Conservation (phyloP, 2,888 invertebrate genomes). For the Drosophila multiciliata region DNA sequence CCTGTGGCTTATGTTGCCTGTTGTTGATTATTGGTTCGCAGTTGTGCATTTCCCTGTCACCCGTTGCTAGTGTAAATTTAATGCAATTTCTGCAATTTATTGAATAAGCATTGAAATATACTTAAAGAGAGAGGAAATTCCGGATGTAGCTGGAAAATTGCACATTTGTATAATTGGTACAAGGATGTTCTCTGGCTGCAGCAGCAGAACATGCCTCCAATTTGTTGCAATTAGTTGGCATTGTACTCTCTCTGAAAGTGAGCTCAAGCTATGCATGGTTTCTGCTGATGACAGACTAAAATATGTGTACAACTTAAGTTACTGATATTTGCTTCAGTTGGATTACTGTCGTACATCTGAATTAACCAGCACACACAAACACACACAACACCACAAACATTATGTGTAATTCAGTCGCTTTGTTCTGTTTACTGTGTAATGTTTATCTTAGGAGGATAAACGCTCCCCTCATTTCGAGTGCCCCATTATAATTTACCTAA, state of each 20-base stretch:
- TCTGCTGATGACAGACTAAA: constrained; percentile 23
- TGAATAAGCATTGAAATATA: constrained; percentile 27
- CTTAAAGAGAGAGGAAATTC: background rate
- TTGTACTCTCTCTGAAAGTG: background rate
- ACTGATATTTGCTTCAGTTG: constrained; percentile 33
- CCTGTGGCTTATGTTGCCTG: constrained; percentile 4
- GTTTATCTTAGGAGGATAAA: constrained; percentile 16
- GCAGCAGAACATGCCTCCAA: constrained; percentile 14
- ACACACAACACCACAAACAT: constrained; percentile 10
- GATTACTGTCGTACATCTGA: constrained; percentile 13
- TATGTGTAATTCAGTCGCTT: constrained; percentile 26
- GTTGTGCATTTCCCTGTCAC: constrained; percentile 6
- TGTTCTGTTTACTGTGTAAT: constrained; percentile 24
- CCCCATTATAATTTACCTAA: constrained; percentile 23
- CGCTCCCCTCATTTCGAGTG: background rate
- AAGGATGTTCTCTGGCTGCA: constrained; percentile 1
- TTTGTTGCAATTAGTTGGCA: constrained; percentile 12
- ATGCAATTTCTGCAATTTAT: constrained; percentile 46
- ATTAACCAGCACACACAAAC: background rate
- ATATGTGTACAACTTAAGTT: constrained; percentile 25
- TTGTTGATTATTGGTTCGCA: constrained; percentile 3
- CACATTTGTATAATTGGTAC: constrained; percentile 13
- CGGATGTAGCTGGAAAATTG: background rate
- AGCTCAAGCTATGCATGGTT: constrained; percentile 4
- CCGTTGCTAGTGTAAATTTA: constrained; percentile 38